phyloP scores from a whole-genome alignment of 2,888 invertebrate species.

The Brachypalpus laphriformis region DNA sequence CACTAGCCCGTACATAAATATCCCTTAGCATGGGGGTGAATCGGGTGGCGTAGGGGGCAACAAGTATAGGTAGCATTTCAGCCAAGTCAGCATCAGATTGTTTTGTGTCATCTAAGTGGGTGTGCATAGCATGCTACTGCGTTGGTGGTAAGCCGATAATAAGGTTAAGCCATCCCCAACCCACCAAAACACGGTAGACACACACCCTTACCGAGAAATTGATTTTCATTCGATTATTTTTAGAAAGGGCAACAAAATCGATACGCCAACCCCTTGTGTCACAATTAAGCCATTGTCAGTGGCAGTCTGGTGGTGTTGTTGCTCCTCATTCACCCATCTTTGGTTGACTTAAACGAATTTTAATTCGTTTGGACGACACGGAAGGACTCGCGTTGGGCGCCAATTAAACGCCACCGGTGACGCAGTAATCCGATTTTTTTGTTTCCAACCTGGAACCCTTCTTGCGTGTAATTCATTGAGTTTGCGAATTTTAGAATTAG shows the following conservation, averaged over 20 bases:
- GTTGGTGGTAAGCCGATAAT: slow-evolving; percentile 13
- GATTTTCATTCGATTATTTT: slow-evolving; percentile 60
- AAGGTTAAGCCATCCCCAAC: background rate
- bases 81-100: background rate
- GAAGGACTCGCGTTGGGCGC: background rate
- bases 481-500: slow-evolving; percentile 16
- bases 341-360: background rate
- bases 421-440: slow-evolving; percentile 4
- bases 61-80: no score
- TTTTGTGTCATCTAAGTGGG: no score
- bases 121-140: background rate
- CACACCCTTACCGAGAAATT: slow-evolving; percentile 21
- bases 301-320: background rate
- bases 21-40: no score
- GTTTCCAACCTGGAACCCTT: background rate
- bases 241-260: slow-evolving; percentile 47
- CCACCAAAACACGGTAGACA: background rate
- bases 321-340: background rate
- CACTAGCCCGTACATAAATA: no score
- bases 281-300: slow-evolving; percentile 11
- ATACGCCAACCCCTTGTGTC: slow-evolving; percentile 19
- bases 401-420: background rate
- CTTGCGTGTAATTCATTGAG: background rate
- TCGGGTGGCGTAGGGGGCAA: no score
- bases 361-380: background rate